Conservation (phyloP, 2,797 vertebrate species). For the Gobio occitaniae region DNA sequence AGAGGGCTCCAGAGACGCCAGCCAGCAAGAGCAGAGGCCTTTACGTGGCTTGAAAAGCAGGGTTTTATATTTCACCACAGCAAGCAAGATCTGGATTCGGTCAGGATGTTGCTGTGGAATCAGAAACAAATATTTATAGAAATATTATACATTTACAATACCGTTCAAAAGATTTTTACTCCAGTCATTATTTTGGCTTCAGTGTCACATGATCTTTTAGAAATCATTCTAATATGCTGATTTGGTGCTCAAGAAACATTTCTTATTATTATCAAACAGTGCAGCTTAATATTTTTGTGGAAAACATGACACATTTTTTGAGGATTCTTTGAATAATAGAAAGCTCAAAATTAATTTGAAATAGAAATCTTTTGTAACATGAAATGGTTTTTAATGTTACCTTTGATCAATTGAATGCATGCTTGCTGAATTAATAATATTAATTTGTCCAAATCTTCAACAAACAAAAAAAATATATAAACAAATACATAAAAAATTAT, state of each 20-base stretch:
- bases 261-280: background rate
- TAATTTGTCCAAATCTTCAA: background rate
- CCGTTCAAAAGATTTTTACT: background rate
- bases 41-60: constrained; percentile 81
- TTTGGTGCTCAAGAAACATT: background rate
- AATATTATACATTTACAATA: background rate
- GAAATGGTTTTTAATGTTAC: background rate
- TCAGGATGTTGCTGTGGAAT: constrained; percentile 79
- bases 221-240: background rate
- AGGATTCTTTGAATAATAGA: background rate
- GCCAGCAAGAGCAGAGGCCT: constrained; percentile 94
- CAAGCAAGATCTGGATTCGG: constrained; percentile 88
- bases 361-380: background rate
- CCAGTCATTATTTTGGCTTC: too few relatives aligned
- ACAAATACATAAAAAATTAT: background rate
- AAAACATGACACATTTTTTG: background rate
- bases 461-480: background rate
- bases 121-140: background rate
- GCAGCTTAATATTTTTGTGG: background rate
- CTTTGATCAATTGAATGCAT: background rate
- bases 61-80: constrained; percentile 90
- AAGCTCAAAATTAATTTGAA: background rate
- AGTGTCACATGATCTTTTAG: background rate
- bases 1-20: constrained; percentile 86
- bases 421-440: background rate